Conservation (phyloP, 1,140 invertebrate genomes). For the Drosophila sproati region DNA sequence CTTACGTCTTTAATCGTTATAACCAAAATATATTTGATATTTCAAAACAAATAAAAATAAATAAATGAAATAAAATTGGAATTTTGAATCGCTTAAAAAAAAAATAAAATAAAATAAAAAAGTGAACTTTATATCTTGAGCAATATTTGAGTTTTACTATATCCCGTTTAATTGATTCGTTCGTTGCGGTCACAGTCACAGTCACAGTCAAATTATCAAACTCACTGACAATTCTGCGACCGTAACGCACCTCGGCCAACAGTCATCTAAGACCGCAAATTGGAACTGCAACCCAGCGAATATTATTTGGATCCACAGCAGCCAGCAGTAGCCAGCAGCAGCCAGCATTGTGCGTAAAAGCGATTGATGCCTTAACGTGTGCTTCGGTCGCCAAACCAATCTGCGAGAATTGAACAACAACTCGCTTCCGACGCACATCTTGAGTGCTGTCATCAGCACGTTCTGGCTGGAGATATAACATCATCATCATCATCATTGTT, state of each 20-base stretch:
- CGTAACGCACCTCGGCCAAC: background rate
- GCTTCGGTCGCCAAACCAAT: background rate
- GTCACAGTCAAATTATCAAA: too few relatives aligned
- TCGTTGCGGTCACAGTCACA: too few relatives aligned
- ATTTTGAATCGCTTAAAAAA: too few relatives aligned
- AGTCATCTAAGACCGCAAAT: background rate
- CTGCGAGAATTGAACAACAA: background rate
- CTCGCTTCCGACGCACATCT: too few relatives aligned
- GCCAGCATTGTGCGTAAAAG: background rate
- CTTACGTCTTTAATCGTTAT: too few relatives aligned
- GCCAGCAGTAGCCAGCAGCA: too few relatives aligned
- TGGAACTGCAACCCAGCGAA: background rate
- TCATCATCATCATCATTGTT: background rate
- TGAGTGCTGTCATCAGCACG: background rate
- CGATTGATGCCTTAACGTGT: background rate
- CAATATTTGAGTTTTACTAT: background rate
- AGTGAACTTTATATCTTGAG: too few relatives aligned
- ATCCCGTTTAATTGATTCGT: background rate
- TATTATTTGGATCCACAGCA: background rate
- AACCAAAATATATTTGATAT: too few relatives aligned
- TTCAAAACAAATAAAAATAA: too few relatives aligned
- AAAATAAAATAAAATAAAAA: too few relatives aligned
- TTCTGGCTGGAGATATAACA: background rate
- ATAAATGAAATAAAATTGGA: too few relatives aligned
- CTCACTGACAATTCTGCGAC: background rate